A percentile compares a stretch with the other conserved stretches of the same genome.
These are phyloP conservation scores for Coecobrya sp. DNA, from an alignment of 2,888 invertebrate species.

Conservation along the genomic window DNA sequence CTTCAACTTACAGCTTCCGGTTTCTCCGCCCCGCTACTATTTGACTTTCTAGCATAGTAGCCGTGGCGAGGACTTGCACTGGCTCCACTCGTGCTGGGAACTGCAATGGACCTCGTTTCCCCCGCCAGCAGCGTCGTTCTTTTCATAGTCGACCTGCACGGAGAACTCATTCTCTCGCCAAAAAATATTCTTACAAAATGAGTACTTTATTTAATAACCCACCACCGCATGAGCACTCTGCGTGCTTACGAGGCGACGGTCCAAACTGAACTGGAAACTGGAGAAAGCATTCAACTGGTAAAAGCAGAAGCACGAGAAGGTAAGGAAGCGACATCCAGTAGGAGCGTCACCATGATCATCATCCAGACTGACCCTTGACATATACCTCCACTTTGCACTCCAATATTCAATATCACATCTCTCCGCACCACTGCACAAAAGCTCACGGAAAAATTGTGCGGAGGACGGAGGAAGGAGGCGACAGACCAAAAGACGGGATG, in stretches of 20 bases:
- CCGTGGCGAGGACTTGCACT: background rate
- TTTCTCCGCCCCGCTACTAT: background rate
- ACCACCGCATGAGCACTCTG: background rate
- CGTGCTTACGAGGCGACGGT: background rate
- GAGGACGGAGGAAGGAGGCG: background rate
- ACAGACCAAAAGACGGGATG: too few relatives aligned
- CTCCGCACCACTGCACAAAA: background rate
- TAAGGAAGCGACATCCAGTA: too few relatives aligned
- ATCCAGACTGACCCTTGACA: background rate
- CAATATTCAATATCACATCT: background rate
- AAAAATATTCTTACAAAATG: too few relatives aligned
- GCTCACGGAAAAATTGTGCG: background rate
- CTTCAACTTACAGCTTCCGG: conserved; percentile 63
- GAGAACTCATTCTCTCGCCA: background rate
- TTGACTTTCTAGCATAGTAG: background rate
- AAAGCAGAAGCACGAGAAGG: background rate
- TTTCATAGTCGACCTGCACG: background rate
- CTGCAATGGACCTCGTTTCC: conserved; percentile 43
- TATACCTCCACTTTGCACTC: background rate
- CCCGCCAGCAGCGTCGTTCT: background rate
- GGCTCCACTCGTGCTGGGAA: background rate
- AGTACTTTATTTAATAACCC: background rate
- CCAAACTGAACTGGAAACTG: background rate
- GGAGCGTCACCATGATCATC: background rate
- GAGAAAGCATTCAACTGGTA: conserved; percentile 25